Evolutionary conservation across 2,797 vertebrate species (phyloP), one percentile per base, ranked within the genome.

Genomic region (Oryzias sinensis): DNA sequence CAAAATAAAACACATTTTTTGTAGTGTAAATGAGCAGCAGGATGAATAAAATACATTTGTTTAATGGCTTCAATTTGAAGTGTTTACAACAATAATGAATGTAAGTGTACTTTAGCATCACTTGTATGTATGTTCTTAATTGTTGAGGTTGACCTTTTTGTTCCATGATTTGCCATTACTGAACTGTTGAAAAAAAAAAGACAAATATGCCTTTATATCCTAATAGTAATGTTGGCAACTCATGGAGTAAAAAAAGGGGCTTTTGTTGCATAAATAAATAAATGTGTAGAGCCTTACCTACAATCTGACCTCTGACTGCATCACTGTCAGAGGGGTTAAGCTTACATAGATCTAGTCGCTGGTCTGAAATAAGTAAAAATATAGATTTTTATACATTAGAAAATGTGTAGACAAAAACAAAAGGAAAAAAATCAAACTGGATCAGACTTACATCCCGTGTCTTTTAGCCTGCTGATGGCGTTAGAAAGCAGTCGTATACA

Each of bases 341-440:
- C 92, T 98, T 98, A 94, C 97, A 98, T 90, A 99, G 93, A 93
- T 99, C 97, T 90, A 99, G 90, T 76, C 97, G 95, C 92, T 99
- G 97, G 91, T 99, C 97, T 99, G 91, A 49, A 59, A 55, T 3
- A 37, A 37, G 33, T 37, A 37, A 2, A 14, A 46, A 53, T 4
- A 37, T 7, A 24, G 14, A n/a, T 42, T 43, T 44, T 25, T 43
- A 27, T 27, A 27, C 6, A 27, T 27, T 27, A 27, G 27, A 27
- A 37, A 37, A 37, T 37, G 8, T 11, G 9, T 17, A 0, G 5
- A 2, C 37, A 5, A 37, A 43, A 43, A 2, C 4, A 16, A 56
- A 1, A 18, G 18, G 29, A 11, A 13, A 73, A 41, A 77, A 68
- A 66, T 0, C 9, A 22, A 22, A 22, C 20, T 22, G 9, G 33